phyloP scores from a whole-genome alignment of 1,140 invertebrate species.

The Lepidostoma basale region DNA sequence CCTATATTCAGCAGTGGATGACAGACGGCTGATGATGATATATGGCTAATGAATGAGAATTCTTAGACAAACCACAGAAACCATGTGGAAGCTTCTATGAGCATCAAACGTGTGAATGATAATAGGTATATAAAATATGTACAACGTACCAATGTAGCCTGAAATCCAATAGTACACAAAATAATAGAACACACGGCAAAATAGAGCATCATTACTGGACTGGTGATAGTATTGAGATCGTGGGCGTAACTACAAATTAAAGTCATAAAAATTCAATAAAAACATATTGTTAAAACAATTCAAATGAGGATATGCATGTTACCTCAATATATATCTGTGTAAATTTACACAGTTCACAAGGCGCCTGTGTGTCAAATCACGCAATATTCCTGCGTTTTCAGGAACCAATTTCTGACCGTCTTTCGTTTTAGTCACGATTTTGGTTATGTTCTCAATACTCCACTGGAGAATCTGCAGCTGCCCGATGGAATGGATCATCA shows the following conservation, averaged over 20 bases:
- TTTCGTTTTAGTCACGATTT: neutral
- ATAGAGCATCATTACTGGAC: conserved; percentile 51
- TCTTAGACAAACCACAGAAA: too few species aligned
- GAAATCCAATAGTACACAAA: conserved; percentile 51
- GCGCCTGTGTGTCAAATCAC: neutral
- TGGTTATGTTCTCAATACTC: conserved; percentile 32
- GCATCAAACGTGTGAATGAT: too few species aligned
- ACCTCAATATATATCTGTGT: too few species aligned
- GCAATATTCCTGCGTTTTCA: neutral
- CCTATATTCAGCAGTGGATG: too few species aligned
- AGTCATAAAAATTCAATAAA: too few species aligned
- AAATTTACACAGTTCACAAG: too few species aligned
- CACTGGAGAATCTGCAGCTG: conserved; percentile 43
- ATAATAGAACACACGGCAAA: conserved; percentile 49
- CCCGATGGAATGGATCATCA: conserved; percentile 46
- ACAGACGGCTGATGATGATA: too few species aligned
- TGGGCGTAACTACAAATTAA: conserved; percentile 49
- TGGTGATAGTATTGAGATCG: conserved; percentile 45
- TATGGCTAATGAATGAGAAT: too few species aligned
- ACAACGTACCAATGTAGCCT: conserved; percentile 51
- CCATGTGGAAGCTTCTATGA: too few species aligned
- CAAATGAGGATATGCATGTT: too few species aligned
- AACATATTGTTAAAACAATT: too few species aligned
- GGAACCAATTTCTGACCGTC: neutral
- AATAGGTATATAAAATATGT: too few species aligned